Conservation (phyloP, 2,113 vertebrate species). For the Regulus satrapa region DNA sequence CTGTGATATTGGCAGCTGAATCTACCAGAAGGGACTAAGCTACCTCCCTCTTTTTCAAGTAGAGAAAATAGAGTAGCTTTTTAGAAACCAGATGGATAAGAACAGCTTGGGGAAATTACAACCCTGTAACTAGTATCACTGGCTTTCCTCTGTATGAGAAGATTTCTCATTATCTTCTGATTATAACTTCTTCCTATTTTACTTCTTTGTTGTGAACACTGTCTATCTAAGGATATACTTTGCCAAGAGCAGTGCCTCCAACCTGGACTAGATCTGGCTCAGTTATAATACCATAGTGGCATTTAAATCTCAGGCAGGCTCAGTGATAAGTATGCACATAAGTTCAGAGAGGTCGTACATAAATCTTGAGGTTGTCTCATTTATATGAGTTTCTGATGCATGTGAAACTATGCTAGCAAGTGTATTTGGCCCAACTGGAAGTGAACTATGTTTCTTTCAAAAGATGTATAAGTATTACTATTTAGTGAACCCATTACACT, state of each 20-base stretch:
- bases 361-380: background rate
- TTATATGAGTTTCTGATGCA: conserved; percentile 3
- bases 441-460: background rate
- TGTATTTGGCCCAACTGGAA: background rate
- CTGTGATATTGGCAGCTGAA: conserved; percentile 26
- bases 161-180: conserved; percentile 13
- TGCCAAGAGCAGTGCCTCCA: background rate
- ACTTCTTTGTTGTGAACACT: conserved; percentile 13
- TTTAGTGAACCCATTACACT: conserved; percentile 4
- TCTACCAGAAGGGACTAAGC: conserved; percentile 22
- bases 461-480: conserved; percentile 2
- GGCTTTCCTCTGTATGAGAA: background rate
- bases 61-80: background rate
- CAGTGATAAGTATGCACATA: background rate
- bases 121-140: background rate
- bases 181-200: conserved; percentile 23
- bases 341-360: background rate
- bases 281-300: background rate
- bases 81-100: conserved; percentile 29
- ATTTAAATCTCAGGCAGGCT: background rate
- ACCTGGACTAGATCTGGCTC: background rate
- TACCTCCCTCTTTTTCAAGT: background rate
- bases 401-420: background rate
- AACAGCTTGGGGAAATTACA: conserved; percentile 40
- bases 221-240: background rate